These are phyloP conservation scores for Leptinotarsa tumamoca DNA, from an alignment of 2,888 invertebrate genomes.

Conservation along the genomic window DNA sequence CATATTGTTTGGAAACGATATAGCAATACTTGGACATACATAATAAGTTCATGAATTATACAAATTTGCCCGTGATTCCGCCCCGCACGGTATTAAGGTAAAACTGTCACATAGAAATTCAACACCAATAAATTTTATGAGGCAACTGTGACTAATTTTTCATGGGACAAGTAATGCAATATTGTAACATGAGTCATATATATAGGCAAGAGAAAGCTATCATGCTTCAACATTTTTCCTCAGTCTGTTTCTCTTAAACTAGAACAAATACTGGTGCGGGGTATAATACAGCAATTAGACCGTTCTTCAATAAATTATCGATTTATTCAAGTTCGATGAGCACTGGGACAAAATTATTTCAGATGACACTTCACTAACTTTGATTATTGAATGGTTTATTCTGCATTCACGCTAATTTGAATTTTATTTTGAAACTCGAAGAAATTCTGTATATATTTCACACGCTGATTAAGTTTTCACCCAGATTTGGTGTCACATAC, in stretches of 20 bases:
- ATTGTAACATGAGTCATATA: neutral
- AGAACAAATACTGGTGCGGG: neutral
- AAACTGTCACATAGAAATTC: neutral
- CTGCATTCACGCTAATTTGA: neutral
- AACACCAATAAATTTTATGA: neutral
- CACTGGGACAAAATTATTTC: neutral
- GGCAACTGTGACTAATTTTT: neutral
- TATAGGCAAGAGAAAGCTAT: conserved; percentile 3
- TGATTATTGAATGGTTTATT: neutral
- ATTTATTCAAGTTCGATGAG: neutral
- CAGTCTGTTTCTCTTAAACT: neutral
- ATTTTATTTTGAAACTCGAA: neutral
- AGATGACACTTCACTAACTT: neutral
- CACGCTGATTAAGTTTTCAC: too few species aligned
- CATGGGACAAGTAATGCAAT: neutral
- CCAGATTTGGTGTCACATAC: too few species aligned
- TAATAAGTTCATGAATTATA: too few species aligned
- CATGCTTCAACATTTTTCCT: neutral
- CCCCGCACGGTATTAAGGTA: too few species aligned
- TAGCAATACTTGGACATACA: too few species aligned
- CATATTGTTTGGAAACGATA: too few species aligned
- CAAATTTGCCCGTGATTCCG: too few species aligned
- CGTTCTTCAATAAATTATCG: neutral
- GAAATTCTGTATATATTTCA: too few species aligned
- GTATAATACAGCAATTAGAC: neutral